These are phyloP conservation scores for Syrmaticus mikado DNA, from an alignment of 2,113 vertebrate genomes.

Conservation along the genomic window DNA sequence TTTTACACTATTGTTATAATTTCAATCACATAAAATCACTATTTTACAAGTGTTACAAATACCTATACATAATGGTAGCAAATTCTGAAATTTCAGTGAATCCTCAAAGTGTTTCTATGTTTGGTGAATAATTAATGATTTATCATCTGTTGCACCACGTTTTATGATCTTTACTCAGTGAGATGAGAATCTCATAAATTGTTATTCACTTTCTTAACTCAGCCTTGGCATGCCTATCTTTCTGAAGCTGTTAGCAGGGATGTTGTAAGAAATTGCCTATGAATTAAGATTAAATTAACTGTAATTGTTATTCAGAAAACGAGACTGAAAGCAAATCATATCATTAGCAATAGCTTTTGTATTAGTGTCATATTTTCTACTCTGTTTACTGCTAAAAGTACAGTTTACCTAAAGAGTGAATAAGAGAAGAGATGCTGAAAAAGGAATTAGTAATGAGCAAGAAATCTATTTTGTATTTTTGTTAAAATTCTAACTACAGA, in stretches of 20 bases:
- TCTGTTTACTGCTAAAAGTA: constrained; percentile 75
- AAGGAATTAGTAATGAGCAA: background rate
- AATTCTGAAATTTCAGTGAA: background rate
- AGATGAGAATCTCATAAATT: constrained; percentile 56
- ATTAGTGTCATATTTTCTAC: constrained; percentile 71
- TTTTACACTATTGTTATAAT: background rate
- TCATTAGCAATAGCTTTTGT: constrained; percentile 61
- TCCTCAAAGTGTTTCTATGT: constrained; percentile 16
- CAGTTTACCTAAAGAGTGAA: background rate
- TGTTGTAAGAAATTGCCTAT: constrained; percentile 66
- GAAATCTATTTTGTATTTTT: background rate
- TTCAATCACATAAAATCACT: background rate
- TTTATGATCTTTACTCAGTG: constrained; percentile 38
- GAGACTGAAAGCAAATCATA: constrained; percentile 47
- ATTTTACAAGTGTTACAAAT: background rate
- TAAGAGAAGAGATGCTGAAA: background rate
- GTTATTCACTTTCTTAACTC: constrained; percentile 39
- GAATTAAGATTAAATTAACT: constrained; percentile 75
- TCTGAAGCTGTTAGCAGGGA: constrained; percentile 46
- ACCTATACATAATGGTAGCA: background rate
- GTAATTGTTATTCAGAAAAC: constrained; percentile 74
- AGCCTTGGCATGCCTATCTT: constrained; percentile 42
- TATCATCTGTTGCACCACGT: constrained; percentile 19
- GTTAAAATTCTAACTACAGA: background rate
- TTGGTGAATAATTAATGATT: constrained; percentile 40